Evolutionary conservation across 2,888 invertebrate species (phyloP).

Genomic region (Acleris emargana): DNA sequence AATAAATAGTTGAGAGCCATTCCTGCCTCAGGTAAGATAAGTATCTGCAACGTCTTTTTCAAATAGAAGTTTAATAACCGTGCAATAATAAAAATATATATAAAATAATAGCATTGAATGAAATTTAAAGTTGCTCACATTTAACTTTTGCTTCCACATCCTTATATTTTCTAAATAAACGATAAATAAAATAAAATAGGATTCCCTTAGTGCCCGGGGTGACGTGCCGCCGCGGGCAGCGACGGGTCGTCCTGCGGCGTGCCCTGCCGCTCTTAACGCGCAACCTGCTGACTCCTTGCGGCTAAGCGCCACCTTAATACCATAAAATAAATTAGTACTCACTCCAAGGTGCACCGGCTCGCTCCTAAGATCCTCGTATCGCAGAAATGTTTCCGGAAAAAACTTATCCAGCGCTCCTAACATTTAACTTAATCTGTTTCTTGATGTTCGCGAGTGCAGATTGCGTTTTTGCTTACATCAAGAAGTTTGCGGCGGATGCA

Average conservation of each 20-base stretch:
- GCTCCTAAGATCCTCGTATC: constrained; percentile 45
- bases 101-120: background rate
- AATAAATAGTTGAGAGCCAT: too few relatives aligned
- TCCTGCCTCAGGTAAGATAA: too few relatives aligned
- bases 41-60: background rate
- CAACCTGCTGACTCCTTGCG: constrained; percentile 66
- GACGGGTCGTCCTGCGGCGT: constrained; percentile 45
- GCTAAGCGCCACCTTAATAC: constrained; percentile 70
- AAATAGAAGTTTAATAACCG: background rate
- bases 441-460: constrained; percentile 31
- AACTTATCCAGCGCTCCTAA: constrained; percentile 39
- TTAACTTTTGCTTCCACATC: background rate
- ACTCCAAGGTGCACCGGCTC: constrained; percentile 58
- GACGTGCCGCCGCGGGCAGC: background rate
- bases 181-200: too few relatives aligned
- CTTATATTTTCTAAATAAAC: too few relatives aligned
- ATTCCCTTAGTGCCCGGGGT: background rate
- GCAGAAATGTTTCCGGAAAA: constrained; percentile 44
- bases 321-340: constrained; percentile 70
- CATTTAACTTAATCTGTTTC: constrained; percentile 44
- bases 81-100: background rate
- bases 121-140: background rate
- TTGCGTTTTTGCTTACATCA: constrained; percentile 31
- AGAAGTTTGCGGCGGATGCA: constrained; percentile 12
- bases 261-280: constrained; percentile 57